Conservation (phyloP, 1,140 invertebrate genomes). For the Trichonephila clavipes region DNA sequence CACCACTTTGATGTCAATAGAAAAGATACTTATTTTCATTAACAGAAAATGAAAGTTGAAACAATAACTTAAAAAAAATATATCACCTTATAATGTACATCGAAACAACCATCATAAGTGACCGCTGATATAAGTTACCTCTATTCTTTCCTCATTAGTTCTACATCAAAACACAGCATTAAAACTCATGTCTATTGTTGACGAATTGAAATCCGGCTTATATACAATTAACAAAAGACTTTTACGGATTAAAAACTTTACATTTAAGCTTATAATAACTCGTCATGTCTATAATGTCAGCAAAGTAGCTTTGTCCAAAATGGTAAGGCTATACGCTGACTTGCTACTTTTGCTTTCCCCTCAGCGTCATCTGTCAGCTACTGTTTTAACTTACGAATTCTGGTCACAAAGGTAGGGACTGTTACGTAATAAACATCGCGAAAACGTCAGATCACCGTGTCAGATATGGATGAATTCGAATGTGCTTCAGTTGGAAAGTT, state of each 20-base stretch:
- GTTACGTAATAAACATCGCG: conserved; percentile 41
- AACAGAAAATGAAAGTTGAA: too few species aligned
- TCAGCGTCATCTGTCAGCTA: background rate
- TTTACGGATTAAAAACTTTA: background rate
- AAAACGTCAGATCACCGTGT: conserved; percentile 25
- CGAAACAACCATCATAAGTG: background rate
- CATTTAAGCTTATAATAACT: conserved; percentile 4
- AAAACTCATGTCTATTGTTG: background rate
- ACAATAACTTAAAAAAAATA: background rate
- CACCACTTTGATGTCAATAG: too few species aligned
- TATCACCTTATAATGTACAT: background rate
- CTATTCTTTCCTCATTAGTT: background rate
- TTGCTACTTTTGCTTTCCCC: background rate
- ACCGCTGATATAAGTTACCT: background rate
- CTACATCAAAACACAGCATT: background rate
- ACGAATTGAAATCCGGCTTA: conserved; percentile 11
- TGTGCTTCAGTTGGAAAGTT: background rate
- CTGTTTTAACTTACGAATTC: conserved; percentile 6
- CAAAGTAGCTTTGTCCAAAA: background rate
- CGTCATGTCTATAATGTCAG: background rate
- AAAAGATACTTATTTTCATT: too few species aligned
- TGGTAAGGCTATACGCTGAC: background rate
- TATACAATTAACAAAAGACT: background rate
- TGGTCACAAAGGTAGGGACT: background rate
- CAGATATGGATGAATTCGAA: conserved; percentile 3